A percentile compares a stretch with the other conserved stretches of the same genome.
Evolutionary conservation across 2,888 invertebrate genomes (phyloP).

Genomic region (Alloscopus bannaensis): DNA sequence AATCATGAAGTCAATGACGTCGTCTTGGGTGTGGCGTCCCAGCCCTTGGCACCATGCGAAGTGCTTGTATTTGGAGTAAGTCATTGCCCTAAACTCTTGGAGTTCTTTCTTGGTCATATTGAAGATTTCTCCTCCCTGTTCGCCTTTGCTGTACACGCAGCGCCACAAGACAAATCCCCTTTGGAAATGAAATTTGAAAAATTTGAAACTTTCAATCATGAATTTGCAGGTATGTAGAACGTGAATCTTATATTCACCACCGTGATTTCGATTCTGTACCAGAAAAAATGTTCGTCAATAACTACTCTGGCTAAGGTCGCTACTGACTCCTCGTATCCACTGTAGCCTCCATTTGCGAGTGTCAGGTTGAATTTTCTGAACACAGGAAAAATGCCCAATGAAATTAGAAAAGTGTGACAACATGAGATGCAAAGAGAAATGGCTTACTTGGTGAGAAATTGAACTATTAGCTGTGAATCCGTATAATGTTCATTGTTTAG

Average conservation of each 20-base stretch:
- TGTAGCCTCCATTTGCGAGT: conserved; percentile 27
- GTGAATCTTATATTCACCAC: no score
- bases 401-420: background rate
- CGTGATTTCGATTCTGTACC: no score
- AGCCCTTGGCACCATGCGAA: conserved; percentile 66
- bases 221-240: no score
- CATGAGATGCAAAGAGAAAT: background rate
- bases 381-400: background rate
- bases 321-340: conserved; percentile 23
- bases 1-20: conserved; percentile 59
- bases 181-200: no score
- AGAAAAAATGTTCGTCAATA: conserved; percentile 76
- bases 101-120: conserved; percentile 3
- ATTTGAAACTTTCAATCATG: no score
- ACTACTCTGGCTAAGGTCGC: conserved; percentile 43
- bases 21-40: conserved; percentile 65
- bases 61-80: background rate
- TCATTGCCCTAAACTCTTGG: conserved; percentile 11
- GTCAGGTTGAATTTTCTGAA: conserved; percentile 38
- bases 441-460: conserved; percentile 19
- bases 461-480: conserved; percentile 38
- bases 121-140: conserved; percentile 11
- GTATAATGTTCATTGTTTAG: conserved; percentile 35
- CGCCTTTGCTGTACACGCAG: conserved; percentile 37
- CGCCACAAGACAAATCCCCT: conserved; percentile 60